These are phyloP conservation scores for Oscheius sp. DNA, from an alignment of 2,888 invertebrate species.

Conservation along the genomic window DNA sequence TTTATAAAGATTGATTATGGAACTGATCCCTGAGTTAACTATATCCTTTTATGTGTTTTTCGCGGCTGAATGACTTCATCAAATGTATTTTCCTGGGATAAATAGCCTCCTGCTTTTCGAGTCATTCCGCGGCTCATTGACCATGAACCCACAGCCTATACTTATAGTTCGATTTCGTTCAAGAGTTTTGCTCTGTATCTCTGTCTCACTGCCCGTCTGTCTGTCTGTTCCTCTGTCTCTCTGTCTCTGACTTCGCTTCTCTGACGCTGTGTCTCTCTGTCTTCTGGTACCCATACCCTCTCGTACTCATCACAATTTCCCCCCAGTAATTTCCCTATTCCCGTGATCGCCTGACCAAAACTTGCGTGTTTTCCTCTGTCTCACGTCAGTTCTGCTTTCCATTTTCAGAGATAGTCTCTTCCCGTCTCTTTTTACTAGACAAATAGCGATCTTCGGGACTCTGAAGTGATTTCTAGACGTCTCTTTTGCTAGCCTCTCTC, in stretches of 20 bases:
- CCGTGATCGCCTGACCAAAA: too few relatives aligned
- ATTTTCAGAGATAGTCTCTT: not conserved
- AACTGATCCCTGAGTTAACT: not conserved
- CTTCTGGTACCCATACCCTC: too few relatives aligned
- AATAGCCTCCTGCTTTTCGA: not conserved
- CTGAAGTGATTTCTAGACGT: not conserved
- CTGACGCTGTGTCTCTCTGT: too few relatives aligned
- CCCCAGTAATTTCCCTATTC: too few relatives aligned
- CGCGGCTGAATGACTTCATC: not conserved
- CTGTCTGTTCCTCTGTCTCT: too few relatives aligned
- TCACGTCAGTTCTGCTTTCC: not conserved
- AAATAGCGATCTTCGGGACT: not conserved
- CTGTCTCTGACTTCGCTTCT: too few relatives aligned
- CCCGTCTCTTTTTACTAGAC: conserved; percentile 7
- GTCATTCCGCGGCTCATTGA: not conserved
- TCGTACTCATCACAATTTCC: too few relatives aligned
- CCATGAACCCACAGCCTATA: too few relatives aligned
- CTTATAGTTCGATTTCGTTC: too few relatives aligned
- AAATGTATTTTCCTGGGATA: conserved; percentile 1
- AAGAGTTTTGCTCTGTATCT: too few relatives aligned
- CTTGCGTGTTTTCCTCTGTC: not conserved
- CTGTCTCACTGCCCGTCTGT: too few relatives aligned
- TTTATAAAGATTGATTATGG: not conserved
- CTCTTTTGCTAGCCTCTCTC: not conserved
- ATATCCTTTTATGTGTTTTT: not conserved